Evolutionary conservation across 2,797 vertebrate species (phyloP).

Genomic region (Tarsius wallacei): DNA sequence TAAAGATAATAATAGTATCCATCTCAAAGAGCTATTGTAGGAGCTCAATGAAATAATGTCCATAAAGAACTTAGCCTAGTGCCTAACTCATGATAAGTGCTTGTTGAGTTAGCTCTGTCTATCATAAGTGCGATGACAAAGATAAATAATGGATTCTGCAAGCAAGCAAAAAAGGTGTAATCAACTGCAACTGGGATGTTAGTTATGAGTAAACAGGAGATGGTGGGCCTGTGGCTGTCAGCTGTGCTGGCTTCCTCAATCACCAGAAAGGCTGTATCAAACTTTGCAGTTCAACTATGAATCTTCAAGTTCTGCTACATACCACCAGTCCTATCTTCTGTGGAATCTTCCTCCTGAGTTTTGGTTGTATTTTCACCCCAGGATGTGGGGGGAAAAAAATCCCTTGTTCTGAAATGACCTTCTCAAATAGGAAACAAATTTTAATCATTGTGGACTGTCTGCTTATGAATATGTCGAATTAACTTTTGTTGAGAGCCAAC

Average conservation of each 20-base stretch:
- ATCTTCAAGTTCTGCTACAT: neutral
- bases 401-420: neutral
- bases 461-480: neutral
- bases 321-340: neutral
- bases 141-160: neutral
- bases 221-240: neutral
- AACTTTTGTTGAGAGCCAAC: neutral
- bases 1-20: too few species aligned
- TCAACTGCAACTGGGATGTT: neutral
- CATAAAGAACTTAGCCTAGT: neutral
- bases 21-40: too few species aligned
- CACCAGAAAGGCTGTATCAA: neutral
- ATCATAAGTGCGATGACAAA: neutral
- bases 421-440: neutral
- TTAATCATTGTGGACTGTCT: constrained; percentile 9
- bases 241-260: neutral
- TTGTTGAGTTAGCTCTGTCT: neutral
- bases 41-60: too few species aligned
- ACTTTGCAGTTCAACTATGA: accelerated
- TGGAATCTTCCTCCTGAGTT: neutral
- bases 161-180: neutral
- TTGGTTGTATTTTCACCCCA: neutral
- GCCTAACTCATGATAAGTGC: neutral
- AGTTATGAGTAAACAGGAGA: neutral
- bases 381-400: neutral